phyloP scores from a whole-genome alignment of 2,797 vertebrate species.

The Loriculus beryllinus region DNA sequence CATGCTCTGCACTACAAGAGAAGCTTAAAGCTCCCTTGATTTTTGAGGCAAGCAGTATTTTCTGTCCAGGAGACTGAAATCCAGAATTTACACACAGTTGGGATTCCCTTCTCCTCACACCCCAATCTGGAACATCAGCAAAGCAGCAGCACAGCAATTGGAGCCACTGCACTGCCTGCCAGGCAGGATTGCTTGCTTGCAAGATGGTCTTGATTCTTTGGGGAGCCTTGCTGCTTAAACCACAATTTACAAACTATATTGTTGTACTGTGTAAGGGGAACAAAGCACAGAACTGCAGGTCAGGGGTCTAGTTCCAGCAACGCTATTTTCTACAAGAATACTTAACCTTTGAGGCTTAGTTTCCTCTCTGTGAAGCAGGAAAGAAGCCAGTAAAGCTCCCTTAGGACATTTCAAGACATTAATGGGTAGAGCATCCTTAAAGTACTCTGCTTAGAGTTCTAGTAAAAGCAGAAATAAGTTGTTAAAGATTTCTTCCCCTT shows the following conservation, averaged over 20 bases:
- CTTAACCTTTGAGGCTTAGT: not conserved
- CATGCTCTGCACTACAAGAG: not conserved
- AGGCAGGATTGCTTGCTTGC: not conserved
- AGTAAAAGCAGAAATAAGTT: constrained; percentile 15
- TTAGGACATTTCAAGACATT: not conserved
- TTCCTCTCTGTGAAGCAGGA: not conserved
- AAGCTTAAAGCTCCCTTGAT: not conserved
- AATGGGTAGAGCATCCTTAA: not conserved
- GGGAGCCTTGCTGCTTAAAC: not conserved
- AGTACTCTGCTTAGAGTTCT: not conserved
- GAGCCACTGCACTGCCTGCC: not conserved
- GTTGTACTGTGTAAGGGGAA: not conserved
- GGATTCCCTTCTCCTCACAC: not conserved
- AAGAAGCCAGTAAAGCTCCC: not conserved
- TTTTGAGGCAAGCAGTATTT: not conserved
- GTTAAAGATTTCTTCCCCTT: not conserved
- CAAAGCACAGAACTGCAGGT: not conserved
- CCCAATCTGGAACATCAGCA: accelerated
- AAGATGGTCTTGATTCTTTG: not conserved
- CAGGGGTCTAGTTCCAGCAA: not conserved
- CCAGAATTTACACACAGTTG: not conserved
- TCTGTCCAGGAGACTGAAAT: not conserved
- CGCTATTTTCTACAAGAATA: not conserved
- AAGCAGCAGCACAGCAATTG: not conserved
- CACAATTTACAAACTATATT: not conserved